Conservation (phyloP, 2,113 vertebrate genomes). For the Bufo gargarizans region DNA sequence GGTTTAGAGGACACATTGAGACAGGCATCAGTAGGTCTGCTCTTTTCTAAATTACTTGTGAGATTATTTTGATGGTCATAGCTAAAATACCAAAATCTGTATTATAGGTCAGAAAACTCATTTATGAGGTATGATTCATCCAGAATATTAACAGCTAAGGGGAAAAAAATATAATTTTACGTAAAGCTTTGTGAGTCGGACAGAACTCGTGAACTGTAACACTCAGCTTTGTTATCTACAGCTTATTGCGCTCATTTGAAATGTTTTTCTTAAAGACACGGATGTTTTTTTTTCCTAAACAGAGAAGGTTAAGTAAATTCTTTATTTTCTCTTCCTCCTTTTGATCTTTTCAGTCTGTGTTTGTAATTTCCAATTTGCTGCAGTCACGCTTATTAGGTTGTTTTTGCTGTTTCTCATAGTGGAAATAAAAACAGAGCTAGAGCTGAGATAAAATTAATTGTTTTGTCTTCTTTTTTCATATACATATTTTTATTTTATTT, state of each 20-base stretch:
- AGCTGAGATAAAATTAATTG: slow-evolving; percentile 34
- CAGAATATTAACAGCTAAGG: slow-evolving; percentile 51
- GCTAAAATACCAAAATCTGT: slow-evolving; percentile 55
- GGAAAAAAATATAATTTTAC: slow-evolving; percentile 43
- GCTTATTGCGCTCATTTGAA: slow-evolving; percentile 35
- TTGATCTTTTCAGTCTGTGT: slow-evolving; percentile 29
- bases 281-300: slow-evolving; percentile 13
- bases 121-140: slow-evolving; percentile 53
- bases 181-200: slow-evolving; percentile 49
- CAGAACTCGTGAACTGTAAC: slow-evolving; percentile 44
- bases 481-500: not conserved
- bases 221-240: slow-evolving; percentile 27
- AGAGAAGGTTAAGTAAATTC: slow-evolving; percentile 53
- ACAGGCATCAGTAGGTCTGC: slow-evolving; percentile 70
- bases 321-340: slow-evolving; percentile 21
- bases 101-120: slow-evolving; percentile 55
- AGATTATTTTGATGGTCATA: slow-evolving; percentile 51
- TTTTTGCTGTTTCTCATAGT: slow-evolving; percentile 15
- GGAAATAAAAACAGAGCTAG: slow-evolving; percentile 18
- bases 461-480: not conserved
- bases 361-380: slow-evolving; percentile 39
- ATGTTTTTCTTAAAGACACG: slow-evolving; percentile 45
- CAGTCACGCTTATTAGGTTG: slow-evolving; percentile 37
- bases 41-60: slow-evolving; percentile 35
- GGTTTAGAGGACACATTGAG: slow-evolving; percentile 63